Percentiles rank a stretch among this genome's conserved stretches.
These are phyloP conservation scores for Reticulitermes lucifugus DNA, from an alignment of 2,888 invertebrate genomes.

Conservation along the genomic window DNA sequence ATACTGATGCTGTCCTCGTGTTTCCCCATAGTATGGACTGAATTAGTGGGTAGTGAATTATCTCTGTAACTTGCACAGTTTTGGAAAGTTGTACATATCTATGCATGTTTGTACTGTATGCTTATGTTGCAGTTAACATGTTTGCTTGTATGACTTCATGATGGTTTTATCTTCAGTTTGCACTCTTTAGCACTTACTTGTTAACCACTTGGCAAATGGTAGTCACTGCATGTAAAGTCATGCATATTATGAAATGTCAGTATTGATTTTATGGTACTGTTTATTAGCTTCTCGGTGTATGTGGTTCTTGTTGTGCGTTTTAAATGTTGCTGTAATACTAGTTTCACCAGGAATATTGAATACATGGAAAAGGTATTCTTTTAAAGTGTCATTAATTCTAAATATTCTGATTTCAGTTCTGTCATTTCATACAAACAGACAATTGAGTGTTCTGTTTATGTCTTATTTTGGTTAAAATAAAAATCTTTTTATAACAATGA, in stretches of 20 bases:
- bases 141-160: neutral
- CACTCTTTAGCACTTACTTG: neutral
- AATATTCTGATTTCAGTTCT: neutral
- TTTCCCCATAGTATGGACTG: neutral
- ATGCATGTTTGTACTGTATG: neutral
- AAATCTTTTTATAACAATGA: too few species aligned
- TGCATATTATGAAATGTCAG: neutral
- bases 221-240: neutral
- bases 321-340: neutral
- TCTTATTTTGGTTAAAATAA: too few species aligned
- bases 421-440: too few species aligned
- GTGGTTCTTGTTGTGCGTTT: neutral
- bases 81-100: neutral
- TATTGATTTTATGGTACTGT: neutral
- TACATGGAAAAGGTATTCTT: neutral
- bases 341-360: neutral
- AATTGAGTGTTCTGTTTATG: too few species aligned
- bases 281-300: neutral
- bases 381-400: neutral
- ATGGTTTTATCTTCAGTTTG: neutral
- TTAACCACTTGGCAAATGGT: neutral
- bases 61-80: neutral
- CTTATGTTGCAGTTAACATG: neutral
- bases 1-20: neutral
- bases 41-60: neutral